Percentiles rank a stretch among this genome's conserved stretches.
Conservation (phyloP, 2,888 invertebrate species). For the Apodemia mormo region DNA sequence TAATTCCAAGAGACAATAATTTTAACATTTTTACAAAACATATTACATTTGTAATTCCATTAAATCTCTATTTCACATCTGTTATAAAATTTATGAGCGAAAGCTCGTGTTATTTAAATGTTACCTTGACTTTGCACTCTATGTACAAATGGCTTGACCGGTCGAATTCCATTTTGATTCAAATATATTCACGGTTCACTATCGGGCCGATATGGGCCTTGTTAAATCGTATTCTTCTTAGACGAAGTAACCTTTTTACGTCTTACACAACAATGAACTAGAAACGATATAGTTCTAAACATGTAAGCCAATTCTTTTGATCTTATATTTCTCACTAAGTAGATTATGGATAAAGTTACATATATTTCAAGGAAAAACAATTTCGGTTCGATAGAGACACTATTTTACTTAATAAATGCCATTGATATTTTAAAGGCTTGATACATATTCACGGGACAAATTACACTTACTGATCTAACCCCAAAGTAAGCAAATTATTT, state of each 20-base stretch:
- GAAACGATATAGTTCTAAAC: neutral
- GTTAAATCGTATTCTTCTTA: neutral
- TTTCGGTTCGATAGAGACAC: too few relatives aligned
- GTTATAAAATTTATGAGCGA: neutral
- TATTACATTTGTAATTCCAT: too few relatives aligned
- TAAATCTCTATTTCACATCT: neutral
- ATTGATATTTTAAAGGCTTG: too few relatives aligned
- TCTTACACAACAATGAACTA: neutral
- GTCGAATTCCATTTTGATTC: constrained; percentile 8
- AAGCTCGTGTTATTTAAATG: neutral
- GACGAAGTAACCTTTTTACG: neutral
- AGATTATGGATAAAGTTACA: too few relatives aligned
- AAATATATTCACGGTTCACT: constrained; percentile 8
- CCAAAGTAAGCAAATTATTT: too few relatives aligned
- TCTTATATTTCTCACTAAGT: neutral
- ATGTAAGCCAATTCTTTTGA: neutral
- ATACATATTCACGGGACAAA: too few relatives aligned
- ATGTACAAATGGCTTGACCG: constrained; percentile 6
- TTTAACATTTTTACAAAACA: too few relatives aligned
- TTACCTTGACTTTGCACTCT: constrained; percentile 4
- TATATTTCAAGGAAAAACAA: too few relatives aligned
- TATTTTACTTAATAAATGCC: too few relatives aligned
- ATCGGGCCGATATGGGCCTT: neutral
- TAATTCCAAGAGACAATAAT: too few relatives aligned
- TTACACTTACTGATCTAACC: too few relatives aligned